phyloP scores from a whole-genome alignment of 2,113 vertebrate species.

The Actinemys pallida region DNA sequence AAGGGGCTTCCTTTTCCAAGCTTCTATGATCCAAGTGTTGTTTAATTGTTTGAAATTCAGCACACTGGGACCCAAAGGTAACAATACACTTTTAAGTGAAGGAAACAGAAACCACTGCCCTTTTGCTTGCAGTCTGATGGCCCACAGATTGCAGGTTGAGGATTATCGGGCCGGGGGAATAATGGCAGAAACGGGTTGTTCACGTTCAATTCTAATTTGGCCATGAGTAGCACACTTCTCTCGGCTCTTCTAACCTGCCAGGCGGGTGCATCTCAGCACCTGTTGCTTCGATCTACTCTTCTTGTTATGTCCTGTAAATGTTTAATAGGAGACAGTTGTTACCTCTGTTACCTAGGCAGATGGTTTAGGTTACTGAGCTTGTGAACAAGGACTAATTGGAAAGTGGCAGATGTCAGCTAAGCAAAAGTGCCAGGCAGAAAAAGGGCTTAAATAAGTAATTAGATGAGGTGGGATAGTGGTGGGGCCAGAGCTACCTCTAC shows the following conservation, averaged over 20 bases:
- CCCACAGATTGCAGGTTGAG: background rate
- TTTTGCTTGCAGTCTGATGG: accelerated
- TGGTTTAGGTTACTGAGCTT: constrained; percentile 57
- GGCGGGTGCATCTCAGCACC: constrained; percentile 31
- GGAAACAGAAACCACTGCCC: accelerated
- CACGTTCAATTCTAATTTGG: accelerated
- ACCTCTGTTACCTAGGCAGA: constrained; percentile 49
- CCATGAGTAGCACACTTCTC: accelerated
- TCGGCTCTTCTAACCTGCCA: background rate
- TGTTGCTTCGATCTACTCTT: background rate
- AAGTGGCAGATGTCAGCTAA: constrained; percentile 62
- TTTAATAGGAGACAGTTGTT: constrained; percentile 64
- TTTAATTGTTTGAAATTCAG: background rate
- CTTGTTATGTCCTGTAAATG: constrained; percentile 47
- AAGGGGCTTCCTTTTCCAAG: background rate
- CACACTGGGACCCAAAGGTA: accelerated
- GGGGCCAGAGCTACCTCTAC: background rate
- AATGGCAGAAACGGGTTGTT: background rate
- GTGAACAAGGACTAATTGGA: constrained; percentile 20
- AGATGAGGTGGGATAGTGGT: background rate
- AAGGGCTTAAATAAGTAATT: constrained; percentile 49
- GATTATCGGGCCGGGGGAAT: background rate
- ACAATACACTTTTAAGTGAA: accelerated
- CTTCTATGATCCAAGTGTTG: background rate
- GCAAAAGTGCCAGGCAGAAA: background rate